These are phyloP conservation scores for Poeciliopsis turneri DNA, from an alignment of 2,797 vertebrate genomes.

Conservation along the genomic window DNA sequence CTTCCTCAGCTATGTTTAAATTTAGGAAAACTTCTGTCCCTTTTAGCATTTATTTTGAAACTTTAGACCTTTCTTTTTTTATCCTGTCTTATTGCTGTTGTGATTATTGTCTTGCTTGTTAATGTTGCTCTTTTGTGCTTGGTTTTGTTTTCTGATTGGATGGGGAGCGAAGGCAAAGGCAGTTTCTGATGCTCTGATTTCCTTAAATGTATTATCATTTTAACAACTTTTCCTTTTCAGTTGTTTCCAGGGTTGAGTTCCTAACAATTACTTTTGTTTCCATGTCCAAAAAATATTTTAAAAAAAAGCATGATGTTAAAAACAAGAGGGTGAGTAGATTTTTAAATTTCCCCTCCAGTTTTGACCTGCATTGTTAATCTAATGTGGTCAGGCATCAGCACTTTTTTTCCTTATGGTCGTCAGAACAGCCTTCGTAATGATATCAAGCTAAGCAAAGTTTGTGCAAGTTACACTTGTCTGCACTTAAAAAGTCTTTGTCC, in stretches of 20 bases:
- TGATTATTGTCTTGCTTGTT: slow-evolving; percentile 46
- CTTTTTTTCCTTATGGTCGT: background rate
- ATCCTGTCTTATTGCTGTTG: slow-evolving; percentile 24
- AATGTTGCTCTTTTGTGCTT: slow-evolving; percentile 20
- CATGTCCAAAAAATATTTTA: background rate
- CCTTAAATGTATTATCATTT: background rate
- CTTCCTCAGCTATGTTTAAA: background rate
- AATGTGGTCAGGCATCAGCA: background rate
- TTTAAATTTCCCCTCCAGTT: background rate
- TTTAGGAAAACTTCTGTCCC: background rate
- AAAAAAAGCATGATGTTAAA: background rate
- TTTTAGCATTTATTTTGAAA: background rate
- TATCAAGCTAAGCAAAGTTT: background rate
- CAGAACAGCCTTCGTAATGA: background rate
- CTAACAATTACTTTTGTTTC: background rate
- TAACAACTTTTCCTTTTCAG: background rate
- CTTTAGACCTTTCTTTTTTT: slow-evolving; percentile 10
- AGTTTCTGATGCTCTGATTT: slow-evolving; percentile 4
- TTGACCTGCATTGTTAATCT: background rate
- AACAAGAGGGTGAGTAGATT: background rate
- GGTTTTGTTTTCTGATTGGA: background rate
- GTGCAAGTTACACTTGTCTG: background rate
- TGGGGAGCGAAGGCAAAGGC: background rate
- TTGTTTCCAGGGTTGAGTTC: background rate
- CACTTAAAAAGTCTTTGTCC: background rate